Evolutionary conservation across 2,797 vertebrate genomes (phyloP), one percentile per base, ranked within the genome.

Genomic region (Taenioides sp.): DNA sequence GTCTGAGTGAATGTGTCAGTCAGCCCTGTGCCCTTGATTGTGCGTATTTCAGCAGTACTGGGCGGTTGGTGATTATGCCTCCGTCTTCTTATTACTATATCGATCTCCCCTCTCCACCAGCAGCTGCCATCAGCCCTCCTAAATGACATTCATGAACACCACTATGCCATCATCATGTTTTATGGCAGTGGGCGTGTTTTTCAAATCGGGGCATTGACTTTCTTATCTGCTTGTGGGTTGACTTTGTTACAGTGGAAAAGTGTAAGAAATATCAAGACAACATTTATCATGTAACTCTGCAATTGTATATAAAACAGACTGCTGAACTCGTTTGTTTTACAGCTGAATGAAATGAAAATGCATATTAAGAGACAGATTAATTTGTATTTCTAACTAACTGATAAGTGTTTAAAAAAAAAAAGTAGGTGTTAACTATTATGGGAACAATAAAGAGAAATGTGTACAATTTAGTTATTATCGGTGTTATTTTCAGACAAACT

Each of bases 41-140:
- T 88, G 84, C 84, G 74, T 71, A 69, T 84, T 87, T 87, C 81
- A 88, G 86, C 86, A 87, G 76, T 18, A 1, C 67, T 73, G 80
- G 83, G 80, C 80, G 79, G 81, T 79, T 3, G 1, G 69, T 86
- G 82, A 85, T 88, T 85, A 79, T 75, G 84, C 76, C 76, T 78
- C 75, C 0, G 23, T 85, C 81, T 90, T 64, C 82, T 89, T 79
- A 82, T 90, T 82, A 82, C 73, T 1, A 40, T 66, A 91, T 92
- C 52, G 88, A 91, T 90, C 81, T n/a, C 55, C 4, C 74, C 72
- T 83, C 71, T 83, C 80, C 77, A 71, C 75, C 71, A 80, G 82
- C 83, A 79, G 81, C 69, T 3, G 55, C 77, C 74, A 80, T 81
- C 77, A 79, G 80, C 66, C 58, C 73, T 67, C 68, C 76, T 76